Evolutionary conservation across 1,140 invertebrate genomes (phyloP), one percentile per base, ranked within the genome.

Genomic region (Ceratoteleas bidentatus): DNA sequence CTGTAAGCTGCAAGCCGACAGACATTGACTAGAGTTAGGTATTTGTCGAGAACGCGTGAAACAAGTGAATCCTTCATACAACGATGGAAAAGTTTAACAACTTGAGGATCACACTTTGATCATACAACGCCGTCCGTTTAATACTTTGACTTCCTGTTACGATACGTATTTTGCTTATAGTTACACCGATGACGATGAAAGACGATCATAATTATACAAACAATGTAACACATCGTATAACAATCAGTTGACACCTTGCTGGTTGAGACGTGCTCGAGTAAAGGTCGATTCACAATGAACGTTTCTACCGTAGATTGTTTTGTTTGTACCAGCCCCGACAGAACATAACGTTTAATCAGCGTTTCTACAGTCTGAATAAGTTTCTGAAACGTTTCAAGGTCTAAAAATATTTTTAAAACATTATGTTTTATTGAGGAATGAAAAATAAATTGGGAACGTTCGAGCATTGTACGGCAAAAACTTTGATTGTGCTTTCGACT

Each of bases 11-110:
- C 6, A 4, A 15, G 16, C 60, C 56, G 49, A 61, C 54, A 52
- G 56, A 75, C 62, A 75, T 60, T 75, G 72, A 74, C 72, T 76
- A 76, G 64, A 76, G 43, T 68, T 76, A 76, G 34, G 50, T 69
- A 62, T 62, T 76, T 76, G 50, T 61, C n/a, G 45, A 69, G 62
- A 56, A 73, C 64, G 13, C 32, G 43, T 32, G 66, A 66, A 45
- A 66, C 36, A 64, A 33, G 56, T 1, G 24, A 24, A 24, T 65
- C 38, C 16, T 47, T 57, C 69, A 47, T 73, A 33, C 70, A 24
- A 54, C 40, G 58, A 38, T 24, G 52, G 32, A 24, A 24, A 24
- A 24, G 24, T 24, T 2, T 24, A 24, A 24, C 24, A 24, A 24
- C 24, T 24, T 4, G 24, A 24, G 24, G 40, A 58, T 76, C 56